Conservation (phyloP, 2,113 vertebrate genomes). For the Phaetusa simplex region DNA sequence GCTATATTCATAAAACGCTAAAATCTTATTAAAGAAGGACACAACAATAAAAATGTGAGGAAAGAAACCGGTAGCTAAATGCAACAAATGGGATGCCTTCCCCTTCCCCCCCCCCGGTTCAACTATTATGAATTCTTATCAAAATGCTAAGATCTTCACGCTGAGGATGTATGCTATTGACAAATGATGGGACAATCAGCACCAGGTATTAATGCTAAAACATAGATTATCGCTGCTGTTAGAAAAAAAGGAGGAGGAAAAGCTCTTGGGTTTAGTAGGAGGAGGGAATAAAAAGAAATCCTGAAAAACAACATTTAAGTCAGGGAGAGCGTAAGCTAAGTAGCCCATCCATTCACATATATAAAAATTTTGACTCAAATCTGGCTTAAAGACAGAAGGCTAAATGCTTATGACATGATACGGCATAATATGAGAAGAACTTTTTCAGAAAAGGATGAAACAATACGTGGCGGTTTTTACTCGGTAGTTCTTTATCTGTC, state of each 20-base stretch:
- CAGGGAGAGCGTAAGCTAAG: background rate
- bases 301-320: background rate
- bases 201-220: background rate
- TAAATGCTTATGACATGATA: background rate
- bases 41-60: background rate
- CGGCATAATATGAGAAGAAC: background rate
- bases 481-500: background rate
- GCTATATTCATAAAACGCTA: background rate
- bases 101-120: background rate
- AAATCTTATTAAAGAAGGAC: background rate
- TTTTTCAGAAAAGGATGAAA: background rate
- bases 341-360: background rate
- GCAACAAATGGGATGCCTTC: background rate
- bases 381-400: background rate
- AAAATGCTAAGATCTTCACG: background rate
- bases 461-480: background rate
- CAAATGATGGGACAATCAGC: background rate
- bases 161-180: background rate
- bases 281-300: background rate
- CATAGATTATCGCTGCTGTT: background rate
- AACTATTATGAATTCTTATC: background rate
- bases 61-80: background rate
- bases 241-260: background rate
- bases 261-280: background rate
- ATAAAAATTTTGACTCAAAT: background rate